Evolutionary conservation across 2,113 vertebrate genomes (phyloP).

Genomic region (Microcebus tavaratra): DNA sequence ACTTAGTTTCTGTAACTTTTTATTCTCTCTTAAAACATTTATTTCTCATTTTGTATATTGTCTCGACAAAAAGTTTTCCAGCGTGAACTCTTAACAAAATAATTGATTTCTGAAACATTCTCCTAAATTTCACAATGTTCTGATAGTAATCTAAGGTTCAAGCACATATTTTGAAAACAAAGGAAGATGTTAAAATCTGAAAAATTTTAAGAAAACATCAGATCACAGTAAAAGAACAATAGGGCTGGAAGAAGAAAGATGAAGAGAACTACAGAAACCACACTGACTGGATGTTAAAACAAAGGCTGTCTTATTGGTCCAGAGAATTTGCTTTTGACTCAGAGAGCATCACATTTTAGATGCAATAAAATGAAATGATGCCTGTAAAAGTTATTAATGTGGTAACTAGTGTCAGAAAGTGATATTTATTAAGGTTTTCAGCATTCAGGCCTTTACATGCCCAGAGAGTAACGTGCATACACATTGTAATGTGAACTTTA

Average conservation of each 20-base stretch:
- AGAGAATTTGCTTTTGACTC: background rate
- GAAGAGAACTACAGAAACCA: background rate
- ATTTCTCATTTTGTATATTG: background rate
- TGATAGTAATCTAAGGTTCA: background rate
- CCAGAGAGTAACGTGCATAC: background rate
- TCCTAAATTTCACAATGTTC: background rate
- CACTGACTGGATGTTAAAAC: background rate
- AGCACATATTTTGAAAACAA: background rate
- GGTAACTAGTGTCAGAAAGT: background rate
- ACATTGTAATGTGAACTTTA: slow-evolving; percentile 38
- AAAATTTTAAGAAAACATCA: background rate
- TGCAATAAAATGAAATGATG: slow-evolving; percentile 42
- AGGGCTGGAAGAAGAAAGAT: background rate
- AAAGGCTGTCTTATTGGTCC: background rate
- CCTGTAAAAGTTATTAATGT: background rate
- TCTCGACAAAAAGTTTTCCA: background rate
- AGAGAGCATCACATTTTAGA: background rate
- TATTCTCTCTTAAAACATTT: background rate
- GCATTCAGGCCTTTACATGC: background rate
- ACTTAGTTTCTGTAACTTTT: background rate
- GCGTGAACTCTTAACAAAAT: background rate
- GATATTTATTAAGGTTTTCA: background rate
- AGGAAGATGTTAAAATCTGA: background rate
- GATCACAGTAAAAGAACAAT: background rate
- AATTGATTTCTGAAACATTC: background rate